These are phyloP conservation scores for Drosophila mimetica DNA, from an alignment of 2,888 invertebrate species.

Conservation along the genomic window DNA sequence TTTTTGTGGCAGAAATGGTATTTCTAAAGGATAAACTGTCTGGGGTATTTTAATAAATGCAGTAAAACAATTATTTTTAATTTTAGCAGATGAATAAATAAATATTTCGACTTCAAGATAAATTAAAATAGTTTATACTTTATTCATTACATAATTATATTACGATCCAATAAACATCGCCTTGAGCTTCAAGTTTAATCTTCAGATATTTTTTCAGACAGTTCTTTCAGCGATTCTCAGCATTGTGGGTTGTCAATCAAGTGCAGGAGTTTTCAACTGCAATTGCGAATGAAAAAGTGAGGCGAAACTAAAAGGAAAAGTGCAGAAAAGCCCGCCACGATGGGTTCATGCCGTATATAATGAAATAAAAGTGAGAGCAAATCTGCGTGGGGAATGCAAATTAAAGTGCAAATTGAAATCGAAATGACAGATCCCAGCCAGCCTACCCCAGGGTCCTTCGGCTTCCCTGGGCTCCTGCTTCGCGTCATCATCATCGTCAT, in stretches of 20 bases:
- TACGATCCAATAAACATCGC: too few species aligned
- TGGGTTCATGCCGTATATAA: conserved; percentile 8
- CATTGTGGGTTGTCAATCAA: conserved; percentile 26
- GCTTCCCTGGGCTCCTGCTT: neutral
- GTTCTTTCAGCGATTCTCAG: conserved; percentile 4
- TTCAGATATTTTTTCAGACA: neutral
- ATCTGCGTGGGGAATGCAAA: conserved; percentile 52
- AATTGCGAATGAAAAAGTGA: conserved; percentile 9
- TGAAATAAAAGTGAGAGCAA: conserved; percentile 34
- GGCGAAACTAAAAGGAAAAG: conserved; percentile 14
- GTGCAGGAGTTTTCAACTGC: conserved; percentile 28
- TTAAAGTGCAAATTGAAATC: conserved; percentile 59
- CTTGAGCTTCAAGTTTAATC: neutral
- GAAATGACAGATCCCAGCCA: conserved; percentile 31
- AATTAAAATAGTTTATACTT: too few species aligned
- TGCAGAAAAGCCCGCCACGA: conserved; percentile 8
- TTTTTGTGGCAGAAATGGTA: conserved; percentile 16
- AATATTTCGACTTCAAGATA: too few species aligned
- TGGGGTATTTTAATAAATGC: neutral
- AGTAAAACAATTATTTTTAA: too few species aligned
- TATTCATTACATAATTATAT: too few species aligned
- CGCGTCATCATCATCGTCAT: neutral
- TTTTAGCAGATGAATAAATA: too few species aligned
- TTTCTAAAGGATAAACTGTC: conserved; percentile 4
- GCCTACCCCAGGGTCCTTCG: conserved; percentile 11